phyloP scores from a whole-genome alignment of 2,888 invertebrate genomes.

The Melieria omissa region DNA sequence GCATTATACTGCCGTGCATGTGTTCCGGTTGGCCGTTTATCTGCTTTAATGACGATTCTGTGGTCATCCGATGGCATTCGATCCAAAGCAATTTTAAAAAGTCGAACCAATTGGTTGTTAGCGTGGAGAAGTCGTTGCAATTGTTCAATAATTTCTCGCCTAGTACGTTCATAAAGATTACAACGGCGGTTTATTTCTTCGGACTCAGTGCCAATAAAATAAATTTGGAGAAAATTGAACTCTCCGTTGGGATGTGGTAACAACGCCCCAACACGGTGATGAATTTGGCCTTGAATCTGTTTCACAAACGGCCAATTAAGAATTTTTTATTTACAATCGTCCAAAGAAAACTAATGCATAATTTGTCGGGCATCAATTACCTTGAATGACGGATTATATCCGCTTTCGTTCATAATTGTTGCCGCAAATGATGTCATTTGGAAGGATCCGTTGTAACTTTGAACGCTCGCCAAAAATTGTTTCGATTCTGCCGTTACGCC shows the following conservation, averaged over 20 bases:
- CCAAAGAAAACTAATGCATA: slow-evolving; percentile 16
- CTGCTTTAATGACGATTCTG: slow-evolving; percentile 57
- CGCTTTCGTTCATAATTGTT: slow-evolving; percentile 42
- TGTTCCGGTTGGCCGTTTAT: slow-evolving; percentile 55
- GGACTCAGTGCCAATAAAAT: slow-evolving; percentile 32
- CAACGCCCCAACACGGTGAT: slow-evolving; percentile 22
- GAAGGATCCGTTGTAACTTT: slow-evolving; percentile 46
- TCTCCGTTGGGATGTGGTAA: slow-evolving; percentile 21
- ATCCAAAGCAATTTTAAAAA: slow-evolving; percentile 56
- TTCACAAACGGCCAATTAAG: slow-evolving; percentile 19
- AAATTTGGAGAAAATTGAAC: slow-evolving; percentile 39
- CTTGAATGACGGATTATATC: slow-evolving; percentile 49
- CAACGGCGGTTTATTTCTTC: slow-evolving; percentile 28
- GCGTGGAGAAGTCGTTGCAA: slow-evolving; percentile 45
- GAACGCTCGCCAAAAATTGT: too few species aligned
- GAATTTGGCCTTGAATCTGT: slow-evolving; percentile 39
- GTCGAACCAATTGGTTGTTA: slow-evolving; percentile 51
- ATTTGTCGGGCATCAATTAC: slow-evolving; percentile 18
- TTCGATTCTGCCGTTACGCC: slow-evolving; percentile 43
- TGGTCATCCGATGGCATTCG: slow-evolving; percentile 54
- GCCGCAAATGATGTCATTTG: slow-evolving; percentile 54
- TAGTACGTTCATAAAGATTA: background rate
- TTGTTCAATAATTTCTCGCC: slow-evolving; percentile 23
- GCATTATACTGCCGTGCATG: slow-evolving; percentile 58
- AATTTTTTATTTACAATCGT: background rate